Conservation (phyloP, 2,113 vertebrate genomes). For the Epinephelus fuscoguttatus region DNA sequence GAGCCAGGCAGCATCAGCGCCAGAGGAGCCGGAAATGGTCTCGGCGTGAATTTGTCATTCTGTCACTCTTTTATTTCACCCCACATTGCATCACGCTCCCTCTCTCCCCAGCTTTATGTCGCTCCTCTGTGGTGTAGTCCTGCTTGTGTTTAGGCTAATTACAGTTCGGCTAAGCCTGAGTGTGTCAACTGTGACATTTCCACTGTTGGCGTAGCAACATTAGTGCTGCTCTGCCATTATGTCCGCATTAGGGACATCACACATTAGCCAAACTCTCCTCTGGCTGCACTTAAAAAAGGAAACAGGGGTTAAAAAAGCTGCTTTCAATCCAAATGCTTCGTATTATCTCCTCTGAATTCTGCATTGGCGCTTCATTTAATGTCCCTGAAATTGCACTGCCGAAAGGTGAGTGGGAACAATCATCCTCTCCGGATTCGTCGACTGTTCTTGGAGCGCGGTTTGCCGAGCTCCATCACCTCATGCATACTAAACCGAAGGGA, state of each 20-base stretch:
- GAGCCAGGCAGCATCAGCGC: constrained; percentile 25
- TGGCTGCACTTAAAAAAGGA: constrained; percentile 34
- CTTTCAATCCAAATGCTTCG: constrained; percentile 32
- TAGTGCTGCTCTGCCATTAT: constrained; percentile 50
- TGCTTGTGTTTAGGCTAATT: constrained; percentile 67
- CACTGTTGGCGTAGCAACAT: constrained; percentile 60
- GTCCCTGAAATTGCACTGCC: constrained; percentile 50
- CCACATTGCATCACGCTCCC: not conserved
- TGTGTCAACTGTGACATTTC: constrained; percentile 69
- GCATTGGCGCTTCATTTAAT: constrained; percentile 61
- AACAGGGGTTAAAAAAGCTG: not conserved
- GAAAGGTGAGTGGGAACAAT: constrained; percentile 74
- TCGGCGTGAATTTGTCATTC: constrained; percentile 50
- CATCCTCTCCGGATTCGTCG: constrained; percentile 66
- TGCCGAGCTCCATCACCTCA: constrained; percentile 44
- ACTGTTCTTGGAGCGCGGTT: constrained; percentile 49
- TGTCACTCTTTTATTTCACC: constrained; percentile 40
- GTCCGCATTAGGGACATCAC: constrained; percentile 58
- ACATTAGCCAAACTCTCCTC: constrained; percentile 54
- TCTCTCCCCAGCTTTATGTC: constrained; percentile 18
- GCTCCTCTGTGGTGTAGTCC: constrained; percentile 10
- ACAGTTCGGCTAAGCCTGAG: constrained; percentile 42
- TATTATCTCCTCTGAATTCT: constrained; percentile 61
- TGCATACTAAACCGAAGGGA: constrained; percentile 63
- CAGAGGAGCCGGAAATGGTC: constrained; percentile 33